These are phyloP conservation scores for Gymnocephalus cernua DNA, from an alignment of 2,113 vertebrate species.

Conservation along the genomic window DNA sequence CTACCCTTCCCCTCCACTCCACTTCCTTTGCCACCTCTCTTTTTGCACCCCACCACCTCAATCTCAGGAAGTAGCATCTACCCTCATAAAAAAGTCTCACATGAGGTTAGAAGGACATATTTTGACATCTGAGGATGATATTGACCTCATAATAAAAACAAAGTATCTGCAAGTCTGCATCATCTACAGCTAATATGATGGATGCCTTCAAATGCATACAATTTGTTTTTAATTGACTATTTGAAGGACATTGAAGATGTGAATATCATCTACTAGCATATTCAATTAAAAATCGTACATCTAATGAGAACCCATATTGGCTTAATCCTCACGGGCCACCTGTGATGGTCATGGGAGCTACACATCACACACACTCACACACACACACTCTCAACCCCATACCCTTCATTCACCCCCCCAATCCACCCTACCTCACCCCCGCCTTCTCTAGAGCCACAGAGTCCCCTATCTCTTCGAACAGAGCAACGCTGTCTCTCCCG, in stretches of 20 bases:
- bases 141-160: background rate
- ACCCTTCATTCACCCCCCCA: conserved; percentile 53
- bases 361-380: conserved; percentile 67
- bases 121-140: background rate
- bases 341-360: conserved; percentile 80
- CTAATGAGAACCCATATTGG: conserved; percentile 7
- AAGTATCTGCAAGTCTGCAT: background rate
- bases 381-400: conserved; percentile 52
- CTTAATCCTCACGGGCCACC: conserved; percentile 57
- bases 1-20: conserved; percentile 45
- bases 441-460: conserved; percentile 70
- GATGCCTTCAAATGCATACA: conserved; percentile 2
- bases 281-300: conserved; percentile 40
- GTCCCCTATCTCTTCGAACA: conserved; percentile 84
- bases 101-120: background rate
- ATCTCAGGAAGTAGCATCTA: conserved; percentile 46
- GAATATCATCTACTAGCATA: conserved; percentile 5
- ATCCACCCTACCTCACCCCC: conserved; percentile 40
- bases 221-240: background rate
- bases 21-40: conserved; percentile 67
- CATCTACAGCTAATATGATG: background rate
- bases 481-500: conserved; percentile 83
- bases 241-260: background rate
- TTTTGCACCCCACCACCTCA: conserved; percentile 52
- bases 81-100: conserved; percentile 14